These are phyloP conservation scores for Antrozous pallidus DNA, from an alignment of 2,797 vertebrate genomes.

Conservation along the genomic window DNA sequence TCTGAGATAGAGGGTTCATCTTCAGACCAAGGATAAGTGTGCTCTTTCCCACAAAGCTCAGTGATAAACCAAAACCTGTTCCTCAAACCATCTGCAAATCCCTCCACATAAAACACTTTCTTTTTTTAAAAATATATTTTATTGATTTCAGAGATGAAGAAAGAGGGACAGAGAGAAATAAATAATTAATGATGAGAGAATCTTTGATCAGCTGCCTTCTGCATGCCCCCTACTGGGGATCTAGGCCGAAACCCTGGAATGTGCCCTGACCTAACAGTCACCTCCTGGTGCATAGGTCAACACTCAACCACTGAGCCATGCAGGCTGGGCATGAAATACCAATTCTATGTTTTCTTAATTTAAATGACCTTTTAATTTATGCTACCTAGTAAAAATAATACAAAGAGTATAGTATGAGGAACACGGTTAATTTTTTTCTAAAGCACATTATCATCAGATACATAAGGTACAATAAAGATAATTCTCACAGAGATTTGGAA, in stretches of 20 bases:
- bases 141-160: too few relatives aligned
- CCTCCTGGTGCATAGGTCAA: too few relatives aligned
- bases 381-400: not conserved
- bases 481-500: not conserved
- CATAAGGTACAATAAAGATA: not conserved
- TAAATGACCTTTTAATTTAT: not conserved
- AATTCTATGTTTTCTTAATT: not conserved
- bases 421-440: not conserved
- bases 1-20: not conserved
- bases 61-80: not conserved
- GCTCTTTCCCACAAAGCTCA: not conserved
- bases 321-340: too few relatives aligned
- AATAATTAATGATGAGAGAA: too few relatives aligned
- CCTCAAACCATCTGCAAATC: not conserved
- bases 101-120: not conserved
- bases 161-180: too few relatives aligned
- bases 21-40: not conserved
- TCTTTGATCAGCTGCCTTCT: too few relatives aligned
- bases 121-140: not conserved
- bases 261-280: too few relatives aligned
- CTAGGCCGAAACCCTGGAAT: too few relatives aligned
- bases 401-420: not conserved
- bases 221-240: too few relatives aligned
- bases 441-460: not conserved
- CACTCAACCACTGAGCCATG: too few relatives aligned